Percentiles rank a stretch among this genome's conserved stretches.
phyloP scores from a whole-genome alignment of 2,113 vertebrate genomes.

The Naja naja region DNA sequence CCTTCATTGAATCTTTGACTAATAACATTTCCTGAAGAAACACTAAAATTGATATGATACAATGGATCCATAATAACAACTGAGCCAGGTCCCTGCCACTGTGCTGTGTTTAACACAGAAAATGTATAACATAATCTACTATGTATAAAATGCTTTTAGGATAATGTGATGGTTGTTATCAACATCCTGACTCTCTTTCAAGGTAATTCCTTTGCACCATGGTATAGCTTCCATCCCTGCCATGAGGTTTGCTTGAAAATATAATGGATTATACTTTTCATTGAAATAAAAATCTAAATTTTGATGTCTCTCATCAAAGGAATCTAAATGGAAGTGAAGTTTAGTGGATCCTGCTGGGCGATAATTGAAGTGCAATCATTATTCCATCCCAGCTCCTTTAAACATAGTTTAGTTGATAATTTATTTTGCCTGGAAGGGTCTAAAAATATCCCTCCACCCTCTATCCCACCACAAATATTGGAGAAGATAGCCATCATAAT shows the following conservation, averaged over 20 bases:
- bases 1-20: neutral
- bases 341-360: neutral
- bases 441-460: neutral
- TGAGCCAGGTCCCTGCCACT: neutral
- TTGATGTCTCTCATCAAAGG: neutral
- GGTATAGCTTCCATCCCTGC: neutral
- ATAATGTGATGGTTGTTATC: neutral
- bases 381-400: neutral
- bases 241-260: neutral
- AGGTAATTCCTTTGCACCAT: neutral
- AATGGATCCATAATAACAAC: neutral
- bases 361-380: neutral
- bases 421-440: neutral
- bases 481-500: conserved; percentile 31
- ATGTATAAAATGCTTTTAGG: neutral
- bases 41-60: neutral
- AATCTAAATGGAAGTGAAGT: neutral
- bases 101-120: neutral
- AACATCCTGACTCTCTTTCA: neutral
- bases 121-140: neutral
- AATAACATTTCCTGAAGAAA: neutral
- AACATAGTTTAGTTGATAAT: neutral
- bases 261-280: neutral
- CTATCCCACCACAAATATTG: neutral
- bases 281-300: neutral